A percentile compares a stretch with the other conserved stretches of the same genome.
Evolutionary conservation across 1,140 invertebrate genomes (phyloP).

Genomic region (Brachionus manjavacas): DNA sequence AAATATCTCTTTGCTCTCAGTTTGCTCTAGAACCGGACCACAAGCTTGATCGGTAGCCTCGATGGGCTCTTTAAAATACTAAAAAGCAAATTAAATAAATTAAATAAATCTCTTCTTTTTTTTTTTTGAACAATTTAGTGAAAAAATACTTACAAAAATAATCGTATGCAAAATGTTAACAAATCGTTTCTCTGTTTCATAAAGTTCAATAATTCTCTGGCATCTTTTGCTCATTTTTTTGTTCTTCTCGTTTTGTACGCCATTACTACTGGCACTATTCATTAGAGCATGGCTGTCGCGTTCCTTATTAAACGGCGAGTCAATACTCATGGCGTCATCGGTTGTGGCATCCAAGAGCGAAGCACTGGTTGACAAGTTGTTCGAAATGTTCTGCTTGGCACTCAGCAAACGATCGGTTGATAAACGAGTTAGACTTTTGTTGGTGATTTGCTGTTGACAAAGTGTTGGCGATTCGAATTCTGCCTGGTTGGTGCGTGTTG

Average conservation of each 20-base stretch:
- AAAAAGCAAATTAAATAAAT: conserved; percentile 47
- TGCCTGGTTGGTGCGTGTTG: background rate
- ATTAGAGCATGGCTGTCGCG: background rate
- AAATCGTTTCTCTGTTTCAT: conserved; percentile 94
- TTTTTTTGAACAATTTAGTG: conserved; percentile 25
- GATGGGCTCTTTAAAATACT: conserved; percentile 87
- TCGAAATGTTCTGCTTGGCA: conserved; percentile 21
- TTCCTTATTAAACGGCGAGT: background rate
- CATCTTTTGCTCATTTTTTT: conserved; percentile 68
- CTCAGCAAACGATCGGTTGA: conserved; percentile 18
- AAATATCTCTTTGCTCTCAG: conserved; percentile 91
- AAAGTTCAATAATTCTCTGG: conserved; percentile 83
- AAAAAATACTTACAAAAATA: conserved; percentile 64
- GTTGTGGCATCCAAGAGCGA: conserved; percentile 35
- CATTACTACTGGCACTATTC: conserved; percentile 30
- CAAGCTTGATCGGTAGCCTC: conserved; percentile 74
- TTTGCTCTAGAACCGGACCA: conserved; percentile 74
- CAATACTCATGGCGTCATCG: conserved; percentile 33
- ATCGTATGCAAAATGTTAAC: conserved; percentile 87
- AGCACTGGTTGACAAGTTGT: conserved; percentile 37
- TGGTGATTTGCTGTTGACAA: background rate
- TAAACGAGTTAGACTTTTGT: conserved; percentile 15
- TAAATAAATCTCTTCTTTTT: too few relatives aligned
- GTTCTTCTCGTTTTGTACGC: conserved; percentile 42
- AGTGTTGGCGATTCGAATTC: conserved; percentile 36